Evolutionary conservation across 2,797 vertebrate species (phyloP).

Genomic region (Pygocentrus nattereri): DNA sequence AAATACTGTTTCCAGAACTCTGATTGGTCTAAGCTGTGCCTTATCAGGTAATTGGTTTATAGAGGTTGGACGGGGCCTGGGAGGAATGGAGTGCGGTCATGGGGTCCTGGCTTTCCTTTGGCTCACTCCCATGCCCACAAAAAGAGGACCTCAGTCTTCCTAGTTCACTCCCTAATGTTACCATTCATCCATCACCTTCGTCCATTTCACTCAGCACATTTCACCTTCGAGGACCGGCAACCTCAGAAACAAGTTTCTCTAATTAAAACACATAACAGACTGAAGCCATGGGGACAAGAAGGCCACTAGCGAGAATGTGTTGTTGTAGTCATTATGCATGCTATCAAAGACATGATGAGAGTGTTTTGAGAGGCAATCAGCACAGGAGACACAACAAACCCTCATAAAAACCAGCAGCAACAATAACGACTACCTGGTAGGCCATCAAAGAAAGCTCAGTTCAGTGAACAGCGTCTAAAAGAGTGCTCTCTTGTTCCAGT

Average conservation of each 20-base stretch:
- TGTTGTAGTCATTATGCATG: slow-evolving; percentile 29
- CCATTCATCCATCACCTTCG: slow-evolving; percentile 41
- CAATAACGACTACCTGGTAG: slow-evolving; percentile 40
- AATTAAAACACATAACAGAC: slow-evolving; percentile 48
- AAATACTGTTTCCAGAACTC: slow-evolving; percentile 45
- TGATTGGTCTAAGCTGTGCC: slow-evolving; percentile 37
- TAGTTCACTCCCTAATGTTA: not conserved
- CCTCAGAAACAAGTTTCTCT: slow-evolving; percentile 24
- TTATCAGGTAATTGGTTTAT: slow-evolving; percentile 53
- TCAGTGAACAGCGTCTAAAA: slow-evolving; percentile 31
- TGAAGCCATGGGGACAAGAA: slow-evolving; percentile 33
- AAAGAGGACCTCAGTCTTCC: slow-evolving; percentile 5
- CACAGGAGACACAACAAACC: slow-evolving; percentile 27
- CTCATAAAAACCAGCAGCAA: slow-evolving; percentile 20
- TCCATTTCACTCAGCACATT: slow-evolving; percentile 5
- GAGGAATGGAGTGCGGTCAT: slow-evolving; percentile 20
- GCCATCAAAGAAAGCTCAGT: slow-evolving; percentile 22
- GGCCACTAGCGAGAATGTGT: slow-evolving; percentile 4
- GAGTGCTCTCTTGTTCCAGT: slow-evolving; percentile 45
- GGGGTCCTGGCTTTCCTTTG: slow-evolving; percentile 15
- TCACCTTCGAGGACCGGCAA: slow-evolving; percentile 28
- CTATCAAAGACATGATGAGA: slow-evolving; percentile 13
- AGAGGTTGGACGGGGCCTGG: slow-evolving; percentile 23
- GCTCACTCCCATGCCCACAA: slow-evolving; percentile 23
- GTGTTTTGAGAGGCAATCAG: slow-evolving; percentile 46